phyloP scores from a whole-genome alignment of 2,113 vertebrate species.

The Eublepharis macularius region DNA sequence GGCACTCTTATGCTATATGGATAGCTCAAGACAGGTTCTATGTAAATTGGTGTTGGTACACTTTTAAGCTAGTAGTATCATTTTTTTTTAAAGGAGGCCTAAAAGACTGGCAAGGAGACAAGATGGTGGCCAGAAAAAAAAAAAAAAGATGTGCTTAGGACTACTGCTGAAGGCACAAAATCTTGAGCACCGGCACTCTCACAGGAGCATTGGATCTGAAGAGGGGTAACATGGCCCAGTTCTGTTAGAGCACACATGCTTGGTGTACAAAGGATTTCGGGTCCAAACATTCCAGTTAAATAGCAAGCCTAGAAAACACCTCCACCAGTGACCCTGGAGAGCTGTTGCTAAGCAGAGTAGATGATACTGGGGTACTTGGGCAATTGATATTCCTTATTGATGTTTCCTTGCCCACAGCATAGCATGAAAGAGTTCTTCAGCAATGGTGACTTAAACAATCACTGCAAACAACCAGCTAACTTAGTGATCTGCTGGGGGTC shows the following conservation, averaged over 20 bases:
- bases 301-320: not conserved
- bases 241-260: not conserved
- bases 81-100: not conserved
- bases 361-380: not conserved
- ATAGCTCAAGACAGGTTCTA: not conserved
- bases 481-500: too few species aligned
- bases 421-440: not conserved
- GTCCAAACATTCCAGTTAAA: not conserved
- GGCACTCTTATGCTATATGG: not conserved
- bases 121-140: not conserved
- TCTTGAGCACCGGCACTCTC: not conserved
- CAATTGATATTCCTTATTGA: not conserved
- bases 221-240: not conserved
- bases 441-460: not conserved
- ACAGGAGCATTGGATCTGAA: not conserved
- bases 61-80: not conserved
- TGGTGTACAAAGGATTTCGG: not conserved
- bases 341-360: not conserved
- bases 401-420: not conserved
- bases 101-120: not conserved
- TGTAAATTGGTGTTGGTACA: not conserved
- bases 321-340: not conserved
- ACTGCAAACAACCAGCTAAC: not conserved
- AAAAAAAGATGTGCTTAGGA: not conserved
- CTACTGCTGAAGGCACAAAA: not conserved